phyloP scores from a whole-genome alignment of 2,113 vertebrate species.

The Coracopsis vasa region DNA sequence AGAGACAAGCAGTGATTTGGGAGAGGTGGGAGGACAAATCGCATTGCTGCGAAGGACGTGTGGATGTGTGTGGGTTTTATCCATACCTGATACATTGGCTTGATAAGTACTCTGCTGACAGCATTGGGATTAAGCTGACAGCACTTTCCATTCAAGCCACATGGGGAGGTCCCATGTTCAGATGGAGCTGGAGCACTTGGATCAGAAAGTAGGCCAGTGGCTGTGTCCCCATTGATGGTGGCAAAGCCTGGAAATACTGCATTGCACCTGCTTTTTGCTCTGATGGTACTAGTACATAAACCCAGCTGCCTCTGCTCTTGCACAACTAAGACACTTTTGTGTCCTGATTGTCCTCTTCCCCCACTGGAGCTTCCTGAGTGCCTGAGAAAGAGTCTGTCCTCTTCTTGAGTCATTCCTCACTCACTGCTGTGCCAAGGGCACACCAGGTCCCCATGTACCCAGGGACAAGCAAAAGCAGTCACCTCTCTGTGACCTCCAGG shows the following conservation, averaged over 20 bases:
- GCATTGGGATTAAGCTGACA: background rate
- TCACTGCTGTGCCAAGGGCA: fast-evolving
- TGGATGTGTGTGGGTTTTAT: background rate
- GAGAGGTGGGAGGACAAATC: background rate
- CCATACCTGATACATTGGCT: background rate
- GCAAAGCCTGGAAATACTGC: background rate
- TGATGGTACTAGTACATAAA: background rate
- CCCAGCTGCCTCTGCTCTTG: background rate
- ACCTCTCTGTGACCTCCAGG: background rate
- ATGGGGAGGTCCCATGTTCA: background rate
- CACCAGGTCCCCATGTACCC: fast-evolving
- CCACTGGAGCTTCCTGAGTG: background rate
- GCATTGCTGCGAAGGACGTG: background rate
- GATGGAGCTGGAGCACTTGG: background rate
- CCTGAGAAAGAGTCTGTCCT: background rate
- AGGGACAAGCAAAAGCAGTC: background rate
- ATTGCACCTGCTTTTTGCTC: background rate
- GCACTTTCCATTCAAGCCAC: background rate
- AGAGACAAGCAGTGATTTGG: background rate
- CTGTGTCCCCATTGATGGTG: fast-evolving
- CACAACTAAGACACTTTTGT: background rate
- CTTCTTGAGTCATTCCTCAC: background rate
- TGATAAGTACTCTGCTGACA: background rate
- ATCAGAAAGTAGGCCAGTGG: background rate
- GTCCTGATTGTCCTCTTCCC: background rate